Evolutionary conservation across 2,797 vertebrate genomes (phyloP), one percentile per base, ranked within the genome.

Genomic region (Pseudomugil tenellus): DNA sequence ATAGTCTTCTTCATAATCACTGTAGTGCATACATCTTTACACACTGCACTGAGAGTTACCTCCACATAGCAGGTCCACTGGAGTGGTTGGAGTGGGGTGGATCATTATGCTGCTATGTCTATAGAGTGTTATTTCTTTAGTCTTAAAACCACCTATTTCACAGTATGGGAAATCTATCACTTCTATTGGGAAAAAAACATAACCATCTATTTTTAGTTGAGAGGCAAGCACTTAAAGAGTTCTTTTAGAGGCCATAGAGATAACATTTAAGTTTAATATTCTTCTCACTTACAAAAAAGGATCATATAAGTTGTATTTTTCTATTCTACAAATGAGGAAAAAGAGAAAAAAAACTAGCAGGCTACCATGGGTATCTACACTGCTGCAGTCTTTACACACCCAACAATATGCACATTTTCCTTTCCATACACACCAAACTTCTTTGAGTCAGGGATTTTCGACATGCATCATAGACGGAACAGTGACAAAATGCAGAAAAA

Each of bases 401-500:
- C 60, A 61, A 67, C 63, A 69, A 65, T 72, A 67, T 23, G 54
- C 55, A 67, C 23, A 46, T 58, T 72, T 32, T 17, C 35, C 57
- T 64, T 59, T 29, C 32, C 66, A 39, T 17, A 31, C 26, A 7
- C 32, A 14, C 35, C 52, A 23, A 4, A 1, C 34, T 63, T 55
- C 55, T 65, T 79, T 60, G 63, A 83, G 56, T 79, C 57, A 52
- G 72, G 63, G 55, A 58, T 63, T 80, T 58, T 58, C 60, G 49
- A 68, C 74, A 74, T 37, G 43, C 68, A 72, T 53, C 41, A 67
- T 37, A 56, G 60, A 63, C 72, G 81, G 43, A 68, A 62, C n/a
- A 60, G 43, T 72, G 67, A 60, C 74, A 76, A 70, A 35, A 84
- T 58, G 55, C 77, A 67, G 66, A 83, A 76, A 84, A 87, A 84